Percentiles rank a stretch among this genome's conserved stretches.
These are phyloP conservation scores for Plutomurus gul DNA, from an alignment of 1,140 invertebrate genomes.

Conservation along the genomic window DNA sequence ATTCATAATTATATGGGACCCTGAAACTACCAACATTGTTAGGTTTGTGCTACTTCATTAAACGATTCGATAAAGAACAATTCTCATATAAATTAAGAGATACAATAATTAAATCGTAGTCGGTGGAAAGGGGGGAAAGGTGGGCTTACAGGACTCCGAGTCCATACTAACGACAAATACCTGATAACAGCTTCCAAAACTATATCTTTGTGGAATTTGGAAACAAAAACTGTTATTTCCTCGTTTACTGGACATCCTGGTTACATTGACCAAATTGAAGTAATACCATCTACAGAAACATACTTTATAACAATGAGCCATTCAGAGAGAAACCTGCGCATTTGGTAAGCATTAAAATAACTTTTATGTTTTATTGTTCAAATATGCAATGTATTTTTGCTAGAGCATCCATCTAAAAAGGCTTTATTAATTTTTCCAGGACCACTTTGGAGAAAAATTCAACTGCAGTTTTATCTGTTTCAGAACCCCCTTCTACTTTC, in stretches of 20 bases:
- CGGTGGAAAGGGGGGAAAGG: conserved; percentile 47
- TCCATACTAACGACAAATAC: not conserved
- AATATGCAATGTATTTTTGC: too few species aligned
- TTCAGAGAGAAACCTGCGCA: conserved; percentile 44
- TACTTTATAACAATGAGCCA: conserved; percentile 50
- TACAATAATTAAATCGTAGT: conserved; percentile 16
- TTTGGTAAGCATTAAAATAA: conserved; percentile 46
- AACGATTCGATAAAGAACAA: not conserved
- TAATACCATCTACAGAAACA: conserved; percentile 37
- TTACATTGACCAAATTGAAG: conserved; percentile 43
- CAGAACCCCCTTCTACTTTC: conserved; percentile 38
- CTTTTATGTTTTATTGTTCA: not conserved
- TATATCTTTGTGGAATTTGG: conserved; percentile 50
- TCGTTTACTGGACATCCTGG: conserved; percentile 48
- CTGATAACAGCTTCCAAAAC: conserved; percentile 38
- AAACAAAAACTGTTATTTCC: conserved; percentile 35
- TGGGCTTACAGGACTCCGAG: conserved; percentile 31
- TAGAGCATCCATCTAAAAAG: too few species aligned
- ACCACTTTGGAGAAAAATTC: conserved; percentile 43
- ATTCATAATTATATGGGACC: conserved; percentile 43
- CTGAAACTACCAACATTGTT: not conserved
- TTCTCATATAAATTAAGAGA: not conserved
- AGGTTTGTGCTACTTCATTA: not conserved
- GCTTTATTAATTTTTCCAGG: conserved; percentile 32
- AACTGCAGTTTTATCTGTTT: conserved; percentile 54